Base-by-base conservation (phyloP, 2,113 vertebrate genomes). In the Phalacrocorax pelagicus region DNA sequence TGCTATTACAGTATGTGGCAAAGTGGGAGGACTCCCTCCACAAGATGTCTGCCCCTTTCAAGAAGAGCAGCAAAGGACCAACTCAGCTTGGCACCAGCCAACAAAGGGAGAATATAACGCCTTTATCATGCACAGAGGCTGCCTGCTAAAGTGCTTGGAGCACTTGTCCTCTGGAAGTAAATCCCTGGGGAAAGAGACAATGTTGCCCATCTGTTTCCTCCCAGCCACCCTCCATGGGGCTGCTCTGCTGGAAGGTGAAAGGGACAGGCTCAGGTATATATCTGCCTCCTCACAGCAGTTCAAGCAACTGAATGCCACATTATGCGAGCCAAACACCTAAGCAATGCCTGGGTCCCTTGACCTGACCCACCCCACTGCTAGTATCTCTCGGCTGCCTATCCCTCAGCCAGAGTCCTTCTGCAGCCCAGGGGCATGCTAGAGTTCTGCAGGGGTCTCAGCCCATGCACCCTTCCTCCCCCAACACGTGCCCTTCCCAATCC, bases 61-160 rank as follows among this genome's bases (percentile, higher is more conserved):
- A 89, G 40, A 71, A 55, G 19, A 29, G 46, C 46, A 95, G 62
- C 51, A 83, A 88, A 93, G 63, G 77, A 77, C 15, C 77, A 85
- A 5, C 44, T 81, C 32, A 15, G 5, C n/a, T 92, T 84, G 54
- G 44, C 74, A 47, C 30, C 7, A 13, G 55, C 30, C 55, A n/a
- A 59, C 0, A 0, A 85, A 55, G 55, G 51, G 49, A 81, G 65
- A 71, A n/a, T 11, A 4, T 62, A 94, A 78, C 0, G 0, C 34
- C 36, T 54, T 5, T 10, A 8, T 71, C 51, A 51, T 4, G 5
- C 71, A 36, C 9, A n/a, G 27, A 54, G n/a, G 34, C 40, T 54
- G 52, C 73, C 73, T 84, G 51, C 38, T 20, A 36, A 83, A 84
- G 15, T 24, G 11, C 61, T 78, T 49, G 69, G 81, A 95, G 55